phyloP scores from a whole-genome alignment of 1,140 invertebrate genomes.

The Drosophila seguyi region DNA sequence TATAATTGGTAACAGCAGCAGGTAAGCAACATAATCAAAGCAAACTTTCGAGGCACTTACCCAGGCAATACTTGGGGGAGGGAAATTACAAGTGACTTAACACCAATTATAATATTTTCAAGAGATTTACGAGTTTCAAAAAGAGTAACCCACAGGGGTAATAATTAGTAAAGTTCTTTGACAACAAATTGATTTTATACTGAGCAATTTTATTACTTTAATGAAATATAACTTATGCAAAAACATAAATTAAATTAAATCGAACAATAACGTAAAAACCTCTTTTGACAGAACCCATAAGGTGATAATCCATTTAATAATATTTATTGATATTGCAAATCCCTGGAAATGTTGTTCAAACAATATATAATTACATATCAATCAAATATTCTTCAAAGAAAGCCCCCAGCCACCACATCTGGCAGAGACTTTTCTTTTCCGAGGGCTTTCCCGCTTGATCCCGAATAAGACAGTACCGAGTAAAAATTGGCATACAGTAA shows the following conservation, averaged over 20 bases:
- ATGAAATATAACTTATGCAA: neutral
- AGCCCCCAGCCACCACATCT: neutral
- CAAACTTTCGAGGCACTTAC: neutral
- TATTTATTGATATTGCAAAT: constrained; percentile 4
- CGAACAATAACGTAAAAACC: neutral
- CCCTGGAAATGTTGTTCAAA: neutral
- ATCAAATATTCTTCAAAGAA: constrained; percentile 16
- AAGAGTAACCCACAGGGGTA: neutral
- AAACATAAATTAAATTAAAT: neutral
- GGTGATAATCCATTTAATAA: neutral
- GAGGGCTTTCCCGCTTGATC: constrained; percentile 6
- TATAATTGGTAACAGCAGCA: constrained; percentile 29
- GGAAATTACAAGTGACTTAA: neutral
- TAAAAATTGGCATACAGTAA: constrained; percentile 36
- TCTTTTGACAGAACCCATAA: neutral
- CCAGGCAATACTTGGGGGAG: too few species aligned
- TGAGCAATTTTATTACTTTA: too few species aligned
- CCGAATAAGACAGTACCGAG: constrained; percentile 1
- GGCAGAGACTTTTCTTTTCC: constrained; percentile 1
- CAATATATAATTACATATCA: constrained; percentile 22
- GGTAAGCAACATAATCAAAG: constrained; percentile 25
- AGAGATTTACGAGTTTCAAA: neutral
- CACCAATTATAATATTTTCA: neutral
- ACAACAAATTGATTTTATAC: neutral
- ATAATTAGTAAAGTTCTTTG: neutral